Base-by-base conservation (phyloP, 2,797 vertebrate species). In the Megaceryle alcyon region DNA sequence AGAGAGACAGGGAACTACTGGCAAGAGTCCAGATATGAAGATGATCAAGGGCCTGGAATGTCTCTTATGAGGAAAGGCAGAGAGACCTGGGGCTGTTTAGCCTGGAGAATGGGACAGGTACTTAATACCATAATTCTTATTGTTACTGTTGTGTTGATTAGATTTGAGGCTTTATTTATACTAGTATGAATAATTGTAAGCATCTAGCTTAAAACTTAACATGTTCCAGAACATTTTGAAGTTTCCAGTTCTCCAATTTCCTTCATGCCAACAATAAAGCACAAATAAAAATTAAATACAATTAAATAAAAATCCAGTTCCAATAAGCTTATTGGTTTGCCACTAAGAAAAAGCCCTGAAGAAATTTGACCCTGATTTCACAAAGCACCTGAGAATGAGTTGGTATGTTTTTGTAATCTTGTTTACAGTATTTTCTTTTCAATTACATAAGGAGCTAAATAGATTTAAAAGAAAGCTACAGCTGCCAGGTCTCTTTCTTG, bases 371-470 rank as follows among this genome's bases (percentile, higher is more conserved):
- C 41, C 41, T 43, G 28, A 39, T 84, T 89, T 86, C 59, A 64
- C 33, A 75, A 64, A 89, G 78, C 41, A 91, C 53, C 75, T 93
- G 79, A 86, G 65, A 87, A 81, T 78, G 69, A 91, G 33, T 91
- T 56, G 87, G 21, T 81, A 31, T 64, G 14, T 68, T 89, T 92
- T 86, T 25, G 22, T 70, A 92, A 56, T 56, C 60, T 82, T 83
- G 26, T 82, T 78, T 71, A 87, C 26, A 65, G 17, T 61, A 51
- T 86, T 90, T 95, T 80, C 11, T 68, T 87, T 95, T 72, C 17
- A 76, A 35, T 61, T 78, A 48, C 51, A 82, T 41, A 9, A 75
- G 15, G 25, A 73, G 23, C 28, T 73, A 75, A 90, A 70, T 60
- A 28, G n/a, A 85, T 87, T 88, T 68, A 46, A 91, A 91, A 87